phyloP scores from a whole-genome alignment of 1,140 invertebrate species.

The Cyphomyrmex costatus region DNA sequence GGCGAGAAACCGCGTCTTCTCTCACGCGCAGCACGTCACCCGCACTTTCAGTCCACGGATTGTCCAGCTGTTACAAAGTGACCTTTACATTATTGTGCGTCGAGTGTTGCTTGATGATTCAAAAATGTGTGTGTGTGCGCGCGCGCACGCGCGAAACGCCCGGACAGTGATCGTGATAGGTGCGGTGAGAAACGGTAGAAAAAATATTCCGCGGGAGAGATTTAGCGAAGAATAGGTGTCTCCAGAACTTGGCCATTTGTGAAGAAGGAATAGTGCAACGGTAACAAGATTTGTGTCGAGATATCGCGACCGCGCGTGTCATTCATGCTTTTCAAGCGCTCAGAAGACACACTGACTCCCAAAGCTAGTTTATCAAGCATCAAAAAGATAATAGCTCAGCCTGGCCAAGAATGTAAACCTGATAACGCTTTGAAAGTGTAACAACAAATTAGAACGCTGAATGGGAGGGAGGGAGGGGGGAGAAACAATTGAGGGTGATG shows the following conservation, averaged over 20 bases:
- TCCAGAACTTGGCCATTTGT: neutral
- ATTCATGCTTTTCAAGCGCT: neutral
- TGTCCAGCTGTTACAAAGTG: conserved; percentile 39
- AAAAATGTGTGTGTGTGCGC: conserved; percentile 52
- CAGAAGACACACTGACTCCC: neutral
- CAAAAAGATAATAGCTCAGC: conserved; percentile 14
- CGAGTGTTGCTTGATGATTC: conserved; percentile 52
- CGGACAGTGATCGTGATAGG: neutral
- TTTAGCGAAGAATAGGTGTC: neutral
- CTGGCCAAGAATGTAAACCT: neutral
- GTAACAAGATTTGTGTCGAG: neutral
- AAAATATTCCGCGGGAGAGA: conserved; percentile 36
- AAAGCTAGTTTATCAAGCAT: conserved; percentile 2
- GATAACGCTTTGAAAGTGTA: conserved; percentile 19
- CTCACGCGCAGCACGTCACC: neutral
- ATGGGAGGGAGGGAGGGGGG: neutral
- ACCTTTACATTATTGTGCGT: conserved; percentile 59
- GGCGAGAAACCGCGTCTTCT: neutral
- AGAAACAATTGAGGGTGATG: too few species aligned
- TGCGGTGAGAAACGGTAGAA: conserved; percentile 25
- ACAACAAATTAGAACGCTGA: neutral
- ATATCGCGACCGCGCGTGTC: neutral
- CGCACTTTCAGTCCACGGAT: conserved; percentile 31
- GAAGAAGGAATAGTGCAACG: neutral
- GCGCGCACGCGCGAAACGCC: conserved; percentile 40